These are phyloP conservation scores for Pachliopta kotzebuea DNA, from an alignment of 2,888 invertebrate genomes.

Conservation along the genomic window DNA sequence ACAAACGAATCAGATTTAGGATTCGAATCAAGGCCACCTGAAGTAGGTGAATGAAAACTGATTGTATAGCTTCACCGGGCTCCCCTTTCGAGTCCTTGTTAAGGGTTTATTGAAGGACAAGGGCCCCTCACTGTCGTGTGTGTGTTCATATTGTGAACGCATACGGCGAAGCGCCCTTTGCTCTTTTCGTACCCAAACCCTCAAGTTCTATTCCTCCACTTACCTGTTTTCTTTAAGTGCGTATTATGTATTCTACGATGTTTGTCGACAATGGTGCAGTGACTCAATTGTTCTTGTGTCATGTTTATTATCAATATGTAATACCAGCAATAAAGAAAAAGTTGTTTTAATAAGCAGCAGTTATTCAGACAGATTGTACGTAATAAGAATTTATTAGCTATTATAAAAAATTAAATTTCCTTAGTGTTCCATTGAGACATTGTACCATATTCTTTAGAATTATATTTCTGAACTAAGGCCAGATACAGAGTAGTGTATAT, in stretches of 20 bases:
- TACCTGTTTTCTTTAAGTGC: slow-evolving; percentile 52
- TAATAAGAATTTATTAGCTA: too few species aligned
- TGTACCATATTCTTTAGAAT: too few species aligned
- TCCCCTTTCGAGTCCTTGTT: slow-evolving; percentile 62
- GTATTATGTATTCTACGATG: slow-evolving; percentile 46
- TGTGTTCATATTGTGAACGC: slow-evolving; percentile 29
- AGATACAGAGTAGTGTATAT: neutral
- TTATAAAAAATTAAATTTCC: neutral
- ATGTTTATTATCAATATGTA: slow-evolving; percentile 10
- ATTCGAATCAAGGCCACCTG: slow-evolving; percentile 73
- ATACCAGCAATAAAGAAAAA: slow-evolving; percentile 16
- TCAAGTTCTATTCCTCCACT: slow-evolving; percentile 53
- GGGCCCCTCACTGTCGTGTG: slow-evolving; percentile 53
- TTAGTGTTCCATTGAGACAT: neutral
- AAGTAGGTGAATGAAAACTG: slow-evolving; percentile 60
- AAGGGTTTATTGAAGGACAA: slow-evolving; percentile 71
- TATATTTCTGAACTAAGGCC: too few species aligned
- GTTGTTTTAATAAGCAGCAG: neutral
- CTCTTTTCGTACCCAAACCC: slow-evolving; percentile 70
- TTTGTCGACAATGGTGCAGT: slow-evolving; percentile 36
- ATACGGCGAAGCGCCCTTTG: slow-evolving; percentile 62
- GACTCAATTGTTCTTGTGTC: slow-evolving; percentile 19
- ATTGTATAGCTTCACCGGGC: slow-evolving; percentile 62
- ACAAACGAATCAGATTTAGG: slow-evolving; percentile 69
- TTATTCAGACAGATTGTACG: too few species aligned